phyloP scores from a whole-genome alignment of 2,888 invertebrate genomes.

The Frankliniella fusca region DNA sequence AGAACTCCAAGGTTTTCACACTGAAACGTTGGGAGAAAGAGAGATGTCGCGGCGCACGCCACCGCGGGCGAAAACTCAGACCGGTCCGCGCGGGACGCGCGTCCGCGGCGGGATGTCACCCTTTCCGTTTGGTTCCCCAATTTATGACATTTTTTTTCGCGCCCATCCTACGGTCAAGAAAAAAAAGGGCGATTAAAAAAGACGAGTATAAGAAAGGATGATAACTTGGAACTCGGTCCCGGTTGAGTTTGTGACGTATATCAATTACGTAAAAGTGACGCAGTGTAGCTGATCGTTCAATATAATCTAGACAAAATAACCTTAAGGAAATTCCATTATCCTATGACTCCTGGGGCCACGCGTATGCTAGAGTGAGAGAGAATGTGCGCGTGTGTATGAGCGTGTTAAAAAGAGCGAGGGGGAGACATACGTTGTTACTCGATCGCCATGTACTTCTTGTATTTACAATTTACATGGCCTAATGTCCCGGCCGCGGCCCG shows the following conservation, averaged over 20 bases:
- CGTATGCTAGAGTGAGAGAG: too few relatives aligned
- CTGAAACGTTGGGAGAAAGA: too few relatives aligned
- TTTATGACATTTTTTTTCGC: slow-evolving; percentile 11
- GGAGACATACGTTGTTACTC: not conserved
- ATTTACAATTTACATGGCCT: slow-evolving; percentile 13
- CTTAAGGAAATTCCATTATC: too few relatives aligned
- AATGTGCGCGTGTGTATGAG: too few relatives aligned
- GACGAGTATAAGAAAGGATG: too few relatives aligned
- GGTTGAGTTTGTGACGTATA: too few relatives aligned
- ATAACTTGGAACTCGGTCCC: too few relatives aligned
- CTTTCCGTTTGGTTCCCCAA: not conserved
- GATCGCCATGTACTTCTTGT: not conserved
- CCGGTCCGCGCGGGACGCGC: not conserved
- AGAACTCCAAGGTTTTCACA: not conserved
- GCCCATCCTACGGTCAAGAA: not conserved
- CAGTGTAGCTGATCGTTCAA: too few relatives aligned
- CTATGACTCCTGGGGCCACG: too few relatives aligned
- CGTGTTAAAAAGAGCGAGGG: not conserved
- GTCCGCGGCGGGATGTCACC: not conserved
- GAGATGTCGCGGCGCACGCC: too few relatives aligned
- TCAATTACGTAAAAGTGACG: too few relatives aligned
- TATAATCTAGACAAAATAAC: too few relatives aligned
- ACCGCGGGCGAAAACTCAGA: not conserved
- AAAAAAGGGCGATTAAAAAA: not conserved
- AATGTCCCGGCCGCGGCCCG: not conserved